Conservation (phyloP, 2,888 invertebrate genomes). For the Chrysomela aeneicollis region DNA sequence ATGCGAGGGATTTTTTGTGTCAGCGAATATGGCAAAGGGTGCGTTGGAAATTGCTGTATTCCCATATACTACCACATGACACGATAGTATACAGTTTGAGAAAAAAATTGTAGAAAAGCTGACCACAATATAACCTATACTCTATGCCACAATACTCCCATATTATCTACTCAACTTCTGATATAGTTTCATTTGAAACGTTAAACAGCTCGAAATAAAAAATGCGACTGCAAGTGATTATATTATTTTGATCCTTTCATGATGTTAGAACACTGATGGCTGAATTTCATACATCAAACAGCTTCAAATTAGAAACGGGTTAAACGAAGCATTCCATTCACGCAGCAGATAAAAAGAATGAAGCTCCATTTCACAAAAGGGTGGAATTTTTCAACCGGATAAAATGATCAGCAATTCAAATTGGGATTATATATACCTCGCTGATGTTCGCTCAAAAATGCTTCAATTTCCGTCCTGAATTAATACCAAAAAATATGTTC, state of each 20-base stretch:
- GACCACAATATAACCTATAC: too few species aligned
- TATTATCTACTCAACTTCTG: too few species aligned
- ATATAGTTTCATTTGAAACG: too few species aligned
- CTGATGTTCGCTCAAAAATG: constrained; percentile 28
- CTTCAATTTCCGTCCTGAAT: neutral
- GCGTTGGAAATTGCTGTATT: neutral
- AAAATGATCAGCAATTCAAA: constrained; percentile 63
- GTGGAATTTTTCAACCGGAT: constrained; percentile 60
- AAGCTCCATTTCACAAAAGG: constrained; percentile 53
- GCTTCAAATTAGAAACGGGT: constrained; percentile 10
- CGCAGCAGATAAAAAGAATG: constrained; percentile 47
- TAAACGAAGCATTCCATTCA: constrained; percentile 26
- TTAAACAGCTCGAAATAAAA: neutral
- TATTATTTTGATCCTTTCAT: neutral
- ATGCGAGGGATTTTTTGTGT: neutral
- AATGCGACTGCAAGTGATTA: neutral
- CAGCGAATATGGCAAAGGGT: neutral
- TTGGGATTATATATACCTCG: constrained; percentile 49
- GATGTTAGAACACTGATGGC: neutral
- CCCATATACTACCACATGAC: too few species aligned
- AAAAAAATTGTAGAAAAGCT: too few species aligned
- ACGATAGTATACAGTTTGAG: too few species aligned
- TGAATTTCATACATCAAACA: constrained; percentile 4
- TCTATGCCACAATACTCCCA: too few species aligned
- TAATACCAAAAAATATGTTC: too few species aligned